Evolutionary conservation across 2,113 vertebrate genomes (phyloP).

Genomic region (Grammatotria lemairii): DNA sequence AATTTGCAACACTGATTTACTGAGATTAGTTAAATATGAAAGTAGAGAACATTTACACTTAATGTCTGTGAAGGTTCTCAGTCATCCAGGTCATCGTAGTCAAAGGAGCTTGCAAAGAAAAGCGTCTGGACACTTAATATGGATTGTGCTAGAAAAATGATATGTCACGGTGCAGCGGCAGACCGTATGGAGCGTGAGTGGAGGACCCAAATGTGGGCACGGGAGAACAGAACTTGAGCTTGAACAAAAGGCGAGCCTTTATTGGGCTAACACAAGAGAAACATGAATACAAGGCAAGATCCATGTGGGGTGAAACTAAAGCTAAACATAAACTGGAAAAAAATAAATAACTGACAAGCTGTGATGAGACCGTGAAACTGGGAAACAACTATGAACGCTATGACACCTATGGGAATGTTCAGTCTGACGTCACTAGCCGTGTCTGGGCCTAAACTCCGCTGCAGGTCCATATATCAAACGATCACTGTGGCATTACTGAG

Average conservation of each 20-base stretch:
- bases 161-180: not conserved
- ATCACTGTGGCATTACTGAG: too few species aligned
- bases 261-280: fast-evolving
- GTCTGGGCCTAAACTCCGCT: too few species aligned
- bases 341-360: not conserved
- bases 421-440: too few species aligned
- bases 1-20: not conserved
- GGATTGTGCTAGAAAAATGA: not conserved
- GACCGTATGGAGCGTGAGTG: not conserved
- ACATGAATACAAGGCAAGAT: not conserved
- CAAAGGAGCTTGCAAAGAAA: too few species aligned
- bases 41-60: not conserved
- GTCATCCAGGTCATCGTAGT: too few species aligned
- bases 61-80: not conserved
- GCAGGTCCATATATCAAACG: too few species aligned
- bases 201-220: not conserved
- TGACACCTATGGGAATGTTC: not conserved
- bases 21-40: not conserved
- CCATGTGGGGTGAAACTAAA: not conserved
- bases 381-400: not conserved
- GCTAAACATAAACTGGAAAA: not conserved
- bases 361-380: not conserved
- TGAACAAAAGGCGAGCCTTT: not conserved
- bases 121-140: not conserved
- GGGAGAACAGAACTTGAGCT: not conserved